A percentile compares a stretch with the other conserved stretches of the same genome.
These are phyloP conservation scores for Trachelus tabidus DNA, from an alignment of 2,888 invertebrate genomes.

Conservation along the genomic window DNA sequence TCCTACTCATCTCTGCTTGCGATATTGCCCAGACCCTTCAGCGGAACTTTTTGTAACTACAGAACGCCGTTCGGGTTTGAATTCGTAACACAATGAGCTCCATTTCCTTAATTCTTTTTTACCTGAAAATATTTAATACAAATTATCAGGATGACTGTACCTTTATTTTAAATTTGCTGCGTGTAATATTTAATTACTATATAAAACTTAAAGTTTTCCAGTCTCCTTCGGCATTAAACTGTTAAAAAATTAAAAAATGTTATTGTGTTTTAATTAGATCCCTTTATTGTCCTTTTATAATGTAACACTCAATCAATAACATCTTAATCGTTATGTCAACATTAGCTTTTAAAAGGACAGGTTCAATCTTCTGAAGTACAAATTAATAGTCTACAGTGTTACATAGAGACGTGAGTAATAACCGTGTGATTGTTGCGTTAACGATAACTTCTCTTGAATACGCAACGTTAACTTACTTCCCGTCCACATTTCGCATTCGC, in stretches of 20 bases:
- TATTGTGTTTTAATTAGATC: constrained; percentile 28
- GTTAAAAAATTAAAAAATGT: neutral
- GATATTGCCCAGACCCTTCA: neutral
- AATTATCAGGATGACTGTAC: neutral
- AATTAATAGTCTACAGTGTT: constrained; percentile 36
- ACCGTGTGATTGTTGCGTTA: neutral
- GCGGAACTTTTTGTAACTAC: neutral
- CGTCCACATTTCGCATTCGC: neutral
- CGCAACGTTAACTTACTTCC: neutral
- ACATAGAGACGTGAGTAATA: constrained; percentile 4
- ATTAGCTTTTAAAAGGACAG: constrained; percentile 38
- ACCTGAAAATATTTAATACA: neutral
- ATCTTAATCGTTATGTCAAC: constrained; percentile 37
- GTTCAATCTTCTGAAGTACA: constrained; percentile 29
- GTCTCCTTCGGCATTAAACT: neutral
- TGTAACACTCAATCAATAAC: constrained; percentile 50
- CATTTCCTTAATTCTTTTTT: neutral
- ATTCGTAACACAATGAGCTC: neutral
- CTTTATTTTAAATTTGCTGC: too few relatives aligned
- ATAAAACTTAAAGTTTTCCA: neutral
- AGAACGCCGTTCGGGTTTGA: neutral
- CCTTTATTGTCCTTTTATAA: constrained; percentile 54
- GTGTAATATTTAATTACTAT: neutral
- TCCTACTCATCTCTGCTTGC: neutral
- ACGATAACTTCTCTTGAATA: neutral